Conservation (phyloP, 1,140 invertebrate species). For the Zaprionus capensis region DNA sequence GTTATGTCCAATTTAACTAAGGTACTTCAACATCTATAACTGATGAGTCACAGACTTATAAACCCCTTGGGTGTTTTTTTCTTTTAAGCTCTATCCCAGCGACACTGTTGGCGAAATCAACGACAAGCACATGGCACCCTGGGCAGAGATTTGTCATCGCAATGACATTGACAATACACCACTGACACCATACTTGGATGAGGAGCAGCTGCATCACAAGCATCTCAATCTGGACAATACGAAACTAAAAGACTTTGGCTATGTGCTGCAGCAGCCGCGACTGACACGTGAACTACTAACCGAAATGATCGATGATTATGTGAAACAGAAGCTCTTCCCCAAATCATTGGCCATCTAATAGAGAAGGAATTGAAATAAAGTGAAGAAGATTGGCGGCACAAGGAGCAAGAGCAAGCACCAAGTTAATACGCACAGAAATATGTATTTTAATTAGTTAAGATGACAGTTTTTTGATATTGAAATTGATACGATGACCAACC, state of each 20-base stretch:
- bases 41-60: conserved; percentile 24
- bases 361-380: background rate
- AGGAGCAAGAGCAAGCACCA: conserved; percentile 50
- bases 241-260: conserved; percentile 88
- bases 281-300: conserved; percentile 87
- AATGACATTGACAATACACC: conserved; percentile 93
- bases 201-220: conserved; percentile 91
- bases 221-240: conserved; percentile 90
- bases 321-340: conserved; percentile 77
- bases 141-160: conserved; percentile 92
- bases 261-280: conserved; percentile 86
- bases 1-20: conserved; percentile 91
- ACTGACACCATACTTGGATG: conserved; percentile 93
- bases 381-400: conserved; percentile 4
- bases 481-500: conserved; percentile 15
- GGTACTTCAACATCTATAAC: conserved; percentile 50
- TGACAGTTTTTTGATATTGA: conserved; percentile 36
- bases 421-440: conserved; percentile 67
- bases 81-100: conserved; percentile 80
- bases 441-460: conserved; percentile 49
- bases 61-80: background rate
- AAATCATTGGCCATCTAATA: conserved; percentile 69
- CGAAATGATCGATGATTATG: conserved; percentile 85
- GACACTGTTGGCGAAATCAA: conserved; percentile 94
- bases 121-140: conserved; percentile 95